Conservation (phyloP, 2,797 vertebrate genomes). For the Fundulus diaphanus region DNA sequence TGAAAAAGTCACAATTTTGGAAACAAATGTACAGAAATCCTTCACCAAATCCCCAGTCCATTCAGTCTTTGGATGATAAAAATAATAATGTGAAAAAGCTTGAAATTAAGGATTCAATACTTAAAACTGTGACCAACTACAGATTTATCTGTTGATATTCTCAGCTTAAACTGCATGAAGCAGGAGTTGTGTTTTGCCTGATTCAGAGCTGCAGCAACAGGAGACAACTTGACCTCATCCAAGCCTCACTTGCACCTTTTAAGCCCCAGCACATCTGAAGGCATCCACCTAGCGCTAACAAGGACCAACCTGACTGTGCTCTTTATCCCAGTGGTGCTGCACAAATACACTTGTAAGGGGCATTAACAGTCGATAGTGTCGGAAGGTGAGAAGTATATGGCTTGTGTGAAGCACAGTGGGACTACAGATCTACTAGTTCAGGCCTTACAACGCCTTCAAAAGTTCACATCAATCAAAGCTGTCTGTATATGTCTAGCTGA, state of each 20-base stretch:
- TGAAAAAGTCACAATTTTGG: not conserved
- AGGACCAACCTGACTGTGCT: not conserved
- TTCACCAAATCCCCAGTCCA: not conserved
- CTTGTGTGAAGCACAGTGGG: not conserved
- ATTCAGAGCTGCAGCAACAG: not conserved
- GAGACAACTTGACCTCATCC: constrained; percentile 7
- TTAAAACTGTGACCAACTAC: not conserved
- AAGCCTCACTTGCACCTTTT: constrained; percentile 2
- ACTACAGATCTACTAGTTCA: not conserved
- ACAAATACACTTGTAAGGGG: not conserved
- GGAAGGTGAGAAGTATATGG: not conserved
- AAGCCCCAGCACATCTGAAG: constrained; percentile 3
- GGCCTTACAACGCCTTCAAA: not conserved
- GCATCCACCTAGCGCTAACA: not conserved
- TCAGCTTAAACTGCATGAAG: not conserved
- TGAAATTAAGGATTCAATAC: not conserved
- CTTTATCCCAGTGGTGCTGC: not conserved
- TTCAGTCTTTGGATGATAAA: not conserved
- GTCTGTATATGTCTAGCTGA: not conserved
- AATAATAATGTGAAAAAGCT: constrained; percentile 12
- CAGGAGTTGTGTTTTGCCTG: not conserved
- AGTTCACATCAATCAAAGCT: not conserved
- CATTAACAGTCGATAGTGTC: not conserved
- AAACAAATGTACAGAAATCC: not conserved
- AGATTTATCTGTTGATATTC: not conserved